A percentile compares a stretch with the other conserved stretches of the same genome.
These are phyloP conservation scores for Eustalomyia histrio DNA, from an alignment of 2,888 invertebrate genomes.

Conservation along the genomic window DNA sequence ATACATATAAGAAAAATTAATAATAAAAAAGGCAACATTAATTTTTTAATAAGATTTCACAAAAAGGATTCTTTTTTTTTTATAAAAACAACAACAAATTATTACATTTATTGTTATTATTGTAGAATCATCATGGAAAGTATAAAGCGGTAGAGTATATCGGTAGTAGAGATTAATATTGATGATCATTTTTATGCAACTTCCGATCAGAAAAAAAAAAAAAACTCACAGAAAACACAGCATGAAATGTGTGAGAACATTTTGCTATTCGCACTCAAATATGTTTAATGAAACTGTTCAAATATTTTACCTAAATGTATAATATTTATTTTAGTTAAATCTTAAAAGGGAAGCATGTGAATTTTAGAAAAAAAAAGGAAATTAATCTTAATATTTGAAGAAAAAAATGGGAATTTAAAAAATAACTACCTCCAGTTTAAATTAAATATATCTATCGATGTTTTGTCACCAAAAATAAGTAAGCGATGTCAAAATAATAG, in stretches of 20 bases:
- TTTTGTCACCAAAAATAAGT: no score
- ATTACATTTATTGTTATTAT: conserved; percentile 41
- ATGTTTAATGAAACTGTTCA: conserved; percentile 2
- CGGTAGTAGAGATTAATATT: conserved; percentile 15
- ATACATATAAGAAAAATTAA: conserved; percentile 64
- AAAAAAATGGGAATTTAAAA: no score
- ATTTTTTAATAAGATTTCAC: conserved; percentile 69
- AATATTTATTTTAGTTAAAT: background rate
- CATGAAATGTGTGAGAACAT: conserved; percentile 78
- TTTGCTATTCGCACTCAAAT: conserved; percentile 71
- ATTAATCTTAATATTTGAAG: conserved; percentile 17
- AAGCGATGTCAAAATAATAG: no score
- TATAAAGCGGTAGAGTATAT: conserved; percentile 1
- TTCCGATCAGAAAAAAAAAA: conserved; percentile 64
- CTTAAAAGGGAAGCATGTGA: conserved; percentile 50
- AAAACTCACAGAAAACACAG: conserved; percentile 67
- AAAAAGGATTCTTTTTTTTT: conserved; percentile 49
- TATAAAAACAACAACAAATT: conserved; percentile 32
- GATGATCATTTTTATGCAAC: conserved; percentile 58
- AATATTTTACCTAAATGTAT: conserved; percentile 22
- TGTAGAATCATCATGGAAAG: conserved; percentile 28
- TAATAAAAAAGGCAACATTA: conserved; percentile 74
- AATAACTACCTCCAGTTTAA: no score
- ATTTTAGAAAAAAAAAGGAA: conserved; percentile 13
- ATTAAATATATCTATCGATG: no score